Conservation (phyloP, 2,888 invertebrate species). For the Cephus rjabovi region DNA sequence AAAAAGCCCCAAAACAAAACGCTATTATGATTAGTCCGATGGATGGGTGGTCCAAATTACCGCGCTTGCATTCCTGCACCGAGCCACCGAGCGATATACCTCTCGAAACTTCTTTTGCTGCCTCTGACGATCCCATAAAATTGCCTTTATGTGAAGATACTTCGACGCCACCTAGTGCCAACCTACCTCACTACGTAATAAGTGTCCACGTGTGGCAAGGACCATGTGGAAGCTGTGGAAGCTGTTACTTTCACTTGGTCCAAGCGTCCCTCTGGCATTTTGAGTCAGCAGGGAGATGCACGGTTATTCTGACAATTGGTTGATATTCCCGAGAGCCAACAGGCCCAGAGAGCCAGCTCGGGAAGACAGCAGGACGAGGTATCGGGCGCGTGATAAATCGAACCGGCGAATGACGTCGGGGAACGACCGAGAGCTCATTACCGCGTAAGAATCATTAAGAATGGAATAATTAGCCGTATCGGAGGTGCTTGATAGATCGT, state of each 20-base stretch:
- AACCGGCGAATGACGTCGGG: conserved; percentile 4
- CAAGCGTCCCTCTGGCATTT: not conserved
- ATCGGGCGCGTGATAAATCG: conserved; percentile 3
- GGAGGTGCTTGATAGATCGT: conserved; percentile 47
- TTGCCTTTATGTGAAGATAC: conserved; percentile 28
- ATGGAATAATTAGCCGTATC: conserved; percentile 49
- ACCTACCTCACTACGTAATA: not conserved
- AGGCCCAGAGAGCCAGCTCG: too few relatives aligned
- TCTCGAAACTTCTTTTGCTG: not conserved
- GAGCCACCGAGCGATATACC: conserved; percentile 15
- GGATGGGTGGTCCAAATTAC: conserved; percentile 63
- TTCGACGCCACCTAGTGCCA: conserved; percentile 18
- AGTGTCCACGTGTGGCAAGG: too few relatives aligned
- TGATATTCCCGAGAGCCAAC: not conserved
- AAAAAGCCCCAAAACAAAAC: conserved; percentile 59
- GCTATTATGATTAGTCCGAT: conserved; percentile 58
- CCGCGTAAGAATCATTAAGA: conserved; percentile 45
- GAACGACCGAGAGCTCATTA: conserved; percentile 18
- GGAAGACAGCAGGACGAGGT: not conserved
- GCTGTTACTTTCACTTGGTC: not conserved
- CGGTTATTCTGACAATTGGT: not conserved
- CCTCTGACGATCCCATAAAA: conserved; percentile 12
- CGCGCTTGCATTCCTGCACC: conserved; percentile 43
- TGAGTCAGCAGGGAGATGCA: not conserved
- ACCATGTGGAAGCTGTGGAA: not conserved